These are phyloP conservation scores for Drosophila ezoana DNA, from an alignment of 2,888 invertebrate species.

Conservation along the genomic window DNA sequence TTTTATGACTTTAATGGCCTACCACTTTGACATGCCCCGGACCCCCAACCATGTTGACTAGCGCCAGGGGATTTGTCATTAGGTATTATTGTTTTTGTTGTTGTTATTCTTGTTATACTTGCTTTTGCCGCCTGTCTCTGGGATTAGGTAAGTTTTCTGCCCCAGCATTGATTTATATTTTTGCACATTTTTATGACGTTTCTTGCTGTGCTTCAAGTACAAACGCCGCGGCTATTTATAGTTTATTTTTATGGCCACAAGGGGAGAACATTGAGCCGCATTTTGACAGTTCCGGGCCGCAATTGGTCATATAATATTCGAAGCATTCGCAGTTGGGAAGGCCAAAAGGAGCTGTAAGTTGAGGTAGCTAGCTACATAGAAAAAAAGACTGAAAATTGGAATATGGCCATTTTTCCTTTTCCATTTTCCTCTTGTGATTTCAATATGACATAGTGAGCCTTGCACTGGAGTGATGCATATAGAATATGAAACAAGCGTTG, in stretches of 20 bases:
- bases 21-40: constrained; percentile 60
- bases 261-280: constrained; percentile 5
- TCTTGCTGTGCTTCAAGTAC: constrained; percentile 23
- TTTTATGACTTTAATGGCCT: constrained; percentile 79
- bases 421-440: too few species aligned
- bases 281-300: constrained; percentile 25
- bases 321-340: not conserved
- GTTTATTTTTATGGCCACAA: constrained; percentile 36
- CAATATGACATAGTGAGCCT: too few species aligned
- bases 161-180: constrained; percentile 59
- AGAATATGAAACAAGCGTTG: too few species aligned
- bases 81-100: constrained; percentile 43
- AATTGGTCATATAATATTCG: constrained; percentile 19
- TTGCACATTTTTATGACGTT: constrained; percentile 50
- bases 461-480: too few species aligned
- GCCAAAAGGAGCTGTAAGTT: not conserved
- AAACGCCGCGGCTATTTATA: constrained; percentile 46
- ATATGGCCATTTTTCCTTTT: not conserved
- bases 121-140: constrained; percentile 15
- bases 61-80: constrained; percentile 67
- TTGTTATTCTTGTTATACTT: constrained; percentile 27
- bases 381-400: constrained; percentile 4
- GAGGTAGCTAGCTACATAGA: not conserved
- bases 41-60: constrained; percentile 30
- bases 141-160: constrained; percentile 42